Conservation (phyloP, 2,113 vertebrate species). For the Catharus fuscescens region DNA sequence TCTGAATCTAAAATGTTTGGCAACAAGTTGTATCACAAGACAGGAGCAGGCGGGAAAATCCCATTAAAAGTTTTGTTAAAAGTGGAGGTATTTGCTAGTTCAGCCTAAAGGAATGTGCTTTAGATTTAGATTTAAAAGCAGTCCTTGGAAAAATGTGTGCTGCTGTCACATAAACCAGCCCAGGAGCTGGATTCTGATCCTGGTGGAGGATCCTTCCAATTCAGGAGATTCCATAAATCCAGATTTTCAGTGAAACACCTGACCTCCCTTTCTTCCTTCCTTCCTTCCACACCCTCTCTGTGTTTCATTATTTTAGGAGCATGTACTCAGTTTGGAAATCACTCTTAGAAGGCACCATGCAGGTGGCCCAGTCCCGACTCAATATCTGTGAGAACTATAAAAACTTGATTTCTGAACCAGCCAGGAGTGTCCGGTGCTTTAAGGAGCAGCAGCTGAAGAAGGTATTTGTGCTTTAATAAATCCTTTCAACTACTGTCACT, state of each 20-base stretch:
- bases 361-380: conserved; percentile 94
- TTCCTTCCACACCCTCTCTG: not conserved
- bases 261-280: not conserved
- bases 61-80: not conserved
- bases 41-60: not conserved
- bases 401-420: conserved; percentile 92
- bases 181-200: not conserved
- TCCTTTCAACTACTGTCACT: not conserved
- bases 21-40: not conserved
- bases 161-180: not conserved
- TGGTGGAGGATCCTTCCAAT: not conserved
- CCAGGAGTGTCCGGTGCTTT: conserved; percentile 91
- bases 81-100: not conserved
- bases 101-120: not conserved
- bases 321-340: conserved; percentile 97
- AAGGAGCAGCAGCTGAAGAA: conserved; percentile 97
- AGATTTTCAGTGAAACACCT: accelerated
- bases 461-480: conserved; percentile 69
- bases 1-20: accelerated
- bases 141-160: not conserved
- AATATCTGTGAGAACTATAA: conserved; percentile 97
- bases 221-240: not conserved
- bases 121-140: not conserved
- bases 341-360: conserved; percentile 92
- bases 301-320: conserved; percentile 79